These are phyloP conservation scores for Rhagologus leucostigma DNA, from an alignment of 2,113 vertebrate species.

Conservation along the genomic window DNA sequence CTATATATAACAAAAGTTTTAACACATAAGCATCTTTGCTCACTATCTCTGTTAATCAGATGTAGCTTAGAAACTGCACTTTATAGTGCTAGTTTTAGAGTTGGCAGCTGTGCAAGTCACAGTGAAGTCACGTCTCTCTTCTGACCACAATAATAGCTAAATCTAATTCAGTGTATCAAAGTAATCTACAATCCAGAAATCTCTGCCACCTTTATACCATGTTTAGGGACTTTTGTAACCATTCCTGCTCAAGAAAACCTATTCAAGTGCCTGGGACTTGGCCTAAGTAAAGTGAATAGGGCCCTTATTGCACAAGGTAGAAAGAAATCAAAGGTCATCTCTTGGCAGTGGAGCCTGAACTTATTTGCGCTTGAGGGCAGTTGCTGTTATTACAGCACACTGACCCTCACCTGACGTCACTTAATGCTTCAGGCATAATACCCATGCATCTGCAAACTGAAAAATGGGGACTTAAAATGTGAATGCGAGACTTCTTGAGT, in stretches of 20 bases:
- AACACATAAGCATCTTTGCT: neutral
- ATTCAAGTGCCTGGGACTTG: neutral
- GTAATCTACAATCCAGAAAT: neutral
- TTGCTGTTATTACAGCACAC: neutral
- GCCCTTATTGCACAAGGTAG: neutral
- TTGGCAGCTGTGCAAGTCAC: neutral
- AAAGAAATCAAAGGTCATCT: conserved; percentile 42
- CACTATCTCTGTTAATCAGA: neutral
- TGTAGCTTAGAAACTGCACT: neutral
- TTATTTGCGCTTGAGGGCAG: neutral
- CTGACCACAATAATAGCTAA: neutral
- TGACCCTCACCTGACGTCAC: conserved; percentile 19
- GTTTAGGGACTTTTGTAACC: neutral
- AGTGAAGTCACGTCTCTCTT: neutral
- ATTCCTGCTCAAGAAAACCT: neutral
- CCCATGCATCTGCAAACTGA: neutral
- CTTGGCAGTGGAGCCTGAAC: neutral
- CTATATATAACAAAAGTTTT: neutral
- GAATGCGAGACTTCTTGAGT: neutral
- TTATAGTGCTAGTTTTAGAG: neutral
- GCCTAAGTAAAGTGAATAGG: neutral
- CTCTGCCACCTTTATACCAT: neutral
- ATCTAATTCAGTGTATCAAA: neutral
- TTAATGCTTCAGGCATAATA: neutral
- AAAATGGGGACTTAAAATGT: neutral